Evolutionary conservation across 2,113 vertebrate species (phyloP), one percentile per base, ranked within the genome.

Genomic region (Menura novaehollandiae): DNA sequence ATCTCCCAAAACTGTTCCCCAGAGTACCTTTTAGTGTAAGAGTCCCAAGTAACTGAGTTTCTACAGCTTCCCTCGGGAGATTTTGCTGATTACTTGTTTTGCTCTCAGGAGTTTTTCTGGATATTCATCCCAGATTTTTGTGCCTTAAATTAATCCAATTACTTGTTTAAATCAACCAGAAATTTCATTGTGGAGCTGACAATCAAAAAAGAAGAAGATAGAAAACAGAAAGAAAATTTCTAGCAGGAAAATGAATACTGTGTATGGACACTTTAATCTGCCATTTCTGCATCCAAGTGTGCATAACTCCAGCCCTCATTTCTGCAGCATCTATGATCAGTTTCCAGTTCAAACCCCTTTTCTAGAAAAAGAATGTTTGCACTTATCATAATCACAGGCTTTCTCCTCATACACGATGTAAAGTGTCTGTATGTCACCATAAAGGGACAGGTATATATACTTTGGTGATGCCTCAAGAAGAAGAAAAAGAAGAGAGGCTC

Each of bases 1-100:
- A 60, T 91, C 52, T 94, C 91, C 44, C 20, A 33, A 69, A 67
- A 89, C 33, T 89, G n/a, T 35, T 94, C 96, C 81, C 93, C 9
- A 35, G 77, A 56, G 93, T 20, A 64, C 7, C 11, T 74, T 84
- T 80, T 82, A 85, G 72, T 82, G 85, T 89, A 82, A 87, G 35
- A 91, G 39, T 63, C 64, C 90, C 79, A 85, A 44, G 80, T 77
- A 91, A 72, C 51, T 51, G 49, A 71, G 7, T 76, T 91, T 80
- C 77, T 89, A 35, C 35, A 44, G 26, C 20, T 44, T 91, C 86
- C 16, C 28, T 39, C 52, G 39, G 32, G 92, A 95, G 5, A 35
- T 11, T 83, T 85, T 85, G 33, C 22, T 91, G 53, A 82, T 95
- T 41, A 64, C 63, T 88, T 6, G 2, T 27, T 51, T 95, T 79